Percentiles rank a stretch among this genome's conserved stretches.
phyloP scores from a whole-genome alignment of 2,888 invertebrate species.

The Steinernema hermaphroditum region DNA sequence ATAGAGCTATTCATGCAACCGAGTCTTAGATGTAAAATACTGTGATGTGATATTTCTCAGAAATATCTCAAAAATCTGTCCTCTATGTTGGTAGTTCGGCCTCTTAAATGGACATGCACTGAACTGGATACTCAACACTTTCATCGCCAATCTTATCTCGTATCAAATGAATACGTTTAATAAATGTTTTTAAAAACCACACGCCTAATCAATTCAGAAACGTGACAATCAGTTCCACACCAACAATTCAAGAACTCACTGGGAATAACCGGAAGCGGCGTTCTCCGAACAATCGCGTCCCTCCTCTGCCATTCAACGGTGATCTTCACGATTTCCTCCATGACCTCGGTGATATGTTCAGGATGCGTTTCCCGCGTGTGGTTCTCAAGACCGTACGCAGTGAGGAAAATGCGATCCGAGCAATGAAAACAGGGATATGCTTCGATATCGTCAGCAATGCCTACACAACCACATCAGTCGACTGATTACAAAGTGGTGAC shows the following conservation, averaged over 20 bases:
- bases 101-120: no score
- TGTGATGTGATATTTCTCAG: no score
- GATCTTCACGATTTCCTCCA: conserved; percentile 46
- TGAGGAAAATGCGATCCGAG: conserved; percentile 54
- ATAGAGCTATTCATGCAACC: no score
- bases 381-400: conserved; percentile 50
- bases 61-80: no score
- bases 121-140: no score
- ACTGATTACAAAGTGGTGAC: not conserved
- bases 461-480: conserved; percentile 32
- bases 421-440: conserved; percentile 58
- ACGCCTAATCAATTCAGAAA: no score
- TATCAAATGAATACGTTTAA: no score
- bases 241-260: not conserved
- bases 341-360: conserved; percentile 39
- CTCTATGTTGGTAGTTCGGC: no score
- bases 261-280: not conserved
- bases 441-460: conserved; percentile 59
- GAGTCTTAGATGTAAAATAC: no score
- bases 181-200: no score
- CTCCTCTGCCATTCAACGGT: conserved; percentile 51
- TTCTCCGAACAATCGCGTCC: conserved; percentile 32
- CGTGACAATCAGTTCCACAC: no score
- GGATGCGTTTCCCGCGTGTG: conserved; percentile 50
- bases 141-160: no score